Evolutionary conservation across 2,113 vertebrate genomes (phyloP).

Genomic region (Podarcis muralis): DNA sequence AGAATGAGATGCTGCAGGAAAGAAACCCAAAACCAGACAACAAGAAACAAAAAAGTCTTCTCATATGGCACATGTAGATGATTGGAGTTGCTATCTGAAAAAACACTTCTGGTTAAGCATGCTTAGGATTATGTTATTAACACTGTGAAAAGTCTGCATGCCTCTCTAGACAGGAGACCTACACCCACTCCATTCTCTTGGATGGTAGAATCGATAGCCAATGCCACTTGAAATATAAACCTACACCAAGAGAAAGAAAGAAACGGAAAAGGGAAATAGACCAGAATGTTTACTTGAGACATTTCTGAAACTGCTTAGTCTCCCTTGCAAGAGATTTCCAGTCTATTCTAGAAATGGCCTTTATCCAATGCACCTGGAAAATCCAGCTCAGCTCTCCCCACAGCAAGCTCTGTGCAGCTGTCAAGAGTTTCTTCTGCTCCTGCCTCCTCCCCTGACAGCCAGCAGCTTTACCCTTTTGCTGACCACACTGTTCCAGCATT

Average conservation of each 20-base stretch:
- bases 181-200: background rate
- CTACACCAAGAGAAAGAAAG: slow-evolving; percentile 8
- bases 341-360: background rate
- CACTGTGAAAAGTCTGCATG: background rate
- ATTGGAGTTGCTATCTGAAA: background rate
- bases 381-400: background rate
- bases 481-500: slow-evolving; percentile 21
- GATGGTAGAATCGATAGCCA: background rate
- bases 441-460: background rate
- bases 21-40: background rate
- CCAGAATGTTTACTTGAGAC: background rate
- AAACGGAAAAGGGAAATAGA: background rate
- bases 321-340: background rate
- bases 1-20: background rate
- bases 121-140: background rate
- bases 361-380: slow-evolving; percentile 20
- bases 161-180: background rate
- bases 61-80: background rate
- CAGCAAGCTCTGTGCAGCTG: background rate
- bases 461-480: slow-evolving; percentile 1
- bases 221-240: slow-evolving; percentile 14
- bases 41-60: background rate
- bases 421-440: slow-evolving; percentile 10
- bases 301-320: background rate
- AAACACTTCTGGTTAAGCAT: background rate